Conservation (phyloP, 2,113 vertebrate species). For the Arothron firmamentum region DNA sequence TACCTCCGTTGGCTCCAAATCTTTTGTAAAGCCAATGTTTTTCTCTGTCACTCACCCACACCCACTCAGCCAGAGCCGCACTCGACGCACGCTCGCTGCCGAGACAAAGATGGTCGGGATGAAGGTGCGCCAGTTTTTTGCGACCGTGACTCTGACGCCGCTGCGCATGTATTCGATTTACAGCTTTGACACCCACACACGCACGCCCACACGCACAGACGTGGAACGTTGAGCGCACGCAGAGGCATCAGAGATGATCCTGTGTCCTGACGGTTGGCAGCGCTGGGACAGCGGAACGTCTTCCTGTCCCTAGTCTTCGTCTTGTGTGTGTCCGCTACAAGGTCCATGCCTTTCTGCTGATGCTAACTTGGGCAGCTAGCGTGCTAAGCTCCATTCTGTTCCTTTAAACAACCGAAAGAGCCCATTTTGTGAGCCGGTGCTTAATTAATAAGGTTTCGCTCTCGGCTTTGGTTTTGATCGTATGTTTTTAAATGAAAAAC, state of each 20-base stretch:
- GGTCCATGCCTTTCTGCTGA: conserved; percentile 36
- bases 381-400: conserved; percentile 48
- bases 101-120: conserved; percentile 39
- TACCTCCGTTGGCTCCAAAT: conserved; percentile 25
- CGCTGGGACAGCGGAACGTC: too few relatives aligned
- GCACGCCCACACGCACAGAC: background rate
- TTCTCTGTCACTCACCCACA: conserved; percentile 44
- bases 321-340: conserved; percentile 25
- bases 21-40: conserved; percentile 29
- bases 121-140: conserved; percentile 5
- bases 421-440: conserved; percentile 20
- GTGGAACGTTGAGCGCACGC: conserved; percentile 35
- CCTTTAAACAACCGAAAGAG: conserved; percentile 36
- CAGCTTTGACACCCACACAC: conserved; percentile 37
- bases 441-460: too few relatives aligned
- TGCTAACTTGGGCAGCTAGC: conserved; percentile 46
- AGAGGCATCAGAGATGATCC: conserved; percentile 37
- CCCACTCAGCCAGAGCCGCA: conserved; percentile 48
- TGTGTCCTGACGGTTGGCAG: conserved; percentile 14
- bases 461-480: too few relatives aligned
- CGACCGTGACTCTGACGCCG: conserved; percentile 13
- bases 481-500: too few relatives aligned
- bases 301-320: too few relatives aligned
- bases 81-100: conserved; percentile 24
- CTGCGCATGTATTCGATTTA: conserved; percentile 45